Percentiles rank a stretch among this genome's conserved stretches.
Conservation (phyloP, 1,140 invertebrate species). For the Sycophila sp. region DNA sequence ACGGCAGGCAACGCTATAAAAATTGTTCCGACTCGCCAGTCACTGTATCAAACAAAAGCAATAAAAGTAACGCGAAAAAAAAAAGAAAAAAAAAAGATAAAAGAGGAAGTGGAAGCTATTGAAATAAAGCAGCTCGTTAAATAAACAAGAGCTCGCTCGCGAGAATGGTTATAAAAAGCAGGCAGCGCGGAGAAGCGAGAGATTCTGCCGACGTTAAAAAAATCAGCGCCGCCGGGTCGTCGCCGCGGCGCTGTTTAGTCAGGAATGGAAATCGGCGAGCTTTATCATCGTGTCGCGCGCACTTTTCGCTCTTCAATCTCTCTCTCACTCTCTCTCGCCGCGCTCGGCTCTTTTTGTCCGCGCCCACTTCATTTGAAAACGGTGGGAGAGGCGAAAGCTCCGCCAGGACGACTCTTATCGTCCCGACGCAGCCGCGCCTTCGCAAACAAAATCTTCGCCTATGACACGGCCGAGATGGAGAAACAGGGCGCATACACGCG, state of each 20-base stretch:
- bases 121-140: background rate
- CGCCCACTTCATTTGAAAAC: slow-evolving; percentile 7
- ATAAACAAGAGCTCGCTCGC: background rate
- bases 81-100: too few species aligned
- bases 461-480: background rate
- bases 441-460: slow-evolving; percentile 19
- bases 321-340: background rate
- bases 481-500: background rate
- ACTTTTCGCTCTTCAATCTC: background rate
- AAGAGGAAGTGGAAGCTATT: too few species aligned
- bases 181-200: too few species aligned
- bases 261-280: background rate
- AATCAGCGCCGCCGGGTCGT: too few species aligned
- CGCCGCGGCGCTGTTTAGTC: background rate
- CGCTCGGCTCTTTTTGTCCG: background rate
- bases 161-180: background rate
- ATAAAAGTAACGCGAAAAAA: too few species aligned
- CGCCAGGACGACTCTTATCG: slow-evolving; percentile 26
- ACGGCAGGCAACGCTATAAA: too few species aligned
- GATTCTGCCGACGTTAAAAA: too few species aligned
- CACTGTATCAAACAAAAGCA: too few species aligned
- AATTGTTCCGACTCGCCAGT: too few species aligned
- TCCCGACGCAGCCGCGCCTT: slow-evolving; percentile 12
- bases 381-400: background rate
- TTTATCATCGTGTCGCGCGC: background rate